These are phyloP conservation scores for Pseudomyrmex gracilis DNA, from an alignment of 1,140 invertebrate genomes.

Conservation along the genomic window DNA sequence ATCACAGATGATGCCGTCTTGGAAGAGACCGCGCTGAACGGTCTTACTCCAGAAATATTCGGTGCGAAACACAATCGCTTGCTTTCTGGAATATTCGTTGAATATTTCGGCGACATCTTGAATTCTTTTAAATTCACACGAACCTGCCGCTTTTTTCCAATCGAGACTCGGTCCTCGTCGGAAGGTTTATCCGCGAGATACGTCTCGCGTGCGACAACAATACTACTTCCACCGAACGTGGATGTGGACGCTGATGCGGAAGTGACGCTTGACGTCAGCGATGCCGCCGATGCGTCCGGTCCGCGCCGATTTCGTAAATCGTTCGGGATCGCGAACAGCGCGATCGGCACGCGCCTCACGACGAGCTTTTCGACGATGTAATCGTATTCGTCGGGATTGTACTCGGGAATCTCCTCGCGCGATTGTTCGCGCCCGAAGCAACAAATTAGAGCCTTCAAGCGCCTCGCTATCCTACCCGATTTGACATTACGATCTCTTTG, in stretches of 20 bases:
- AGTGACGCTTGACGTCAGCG: background rate
- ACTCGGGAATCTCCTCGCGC: background rate
- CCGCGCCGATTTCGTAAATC: slow-evolving; percentile 12
- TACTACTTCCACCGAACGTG: background rate
- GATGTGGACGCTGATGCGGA: slow-evolving; percentile 11
- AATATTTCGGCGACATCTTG: background rate
- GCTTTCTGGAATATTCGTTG: background rate
- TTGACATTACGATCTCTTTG: background rate
- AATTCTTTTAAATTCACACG: slow-evolving; percentile 4
- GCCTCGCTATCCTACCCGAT: background rate
- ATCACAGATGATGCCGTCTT: background rate
- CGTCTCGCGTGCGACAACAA: background rate
- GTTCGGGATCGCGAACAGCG: slow-evolving; percentile 18
- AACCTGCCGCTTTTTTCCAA: background rate
- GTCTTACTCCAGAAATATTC: background rate
- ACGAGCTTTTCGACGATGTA: slow-evolving; percentile 65
- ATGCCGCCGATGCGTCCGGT: background rate
- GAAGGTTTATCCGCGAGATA: background rate
- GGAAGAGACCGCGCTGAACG: background rate
- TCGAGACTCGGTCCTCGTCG: background rate
- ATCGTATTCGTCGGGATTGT: slow-evolving; percentile 43
- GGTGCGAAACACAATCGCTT: background rate
- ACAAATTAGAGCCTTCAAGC: slow-evolving; percentile 13
- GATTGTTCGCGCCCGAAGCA: slow-evolving; percentile 32
- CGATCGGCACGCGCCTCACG: slow-evolving; percentile 58